A percentile compares a stretch with the other conserved stretches of the same genome.
These are phyloP conservation scores for Parelbella ahira DNA, from an alignment of 2,888 invertebrate species.

Conservation along the genomic window DNA sequence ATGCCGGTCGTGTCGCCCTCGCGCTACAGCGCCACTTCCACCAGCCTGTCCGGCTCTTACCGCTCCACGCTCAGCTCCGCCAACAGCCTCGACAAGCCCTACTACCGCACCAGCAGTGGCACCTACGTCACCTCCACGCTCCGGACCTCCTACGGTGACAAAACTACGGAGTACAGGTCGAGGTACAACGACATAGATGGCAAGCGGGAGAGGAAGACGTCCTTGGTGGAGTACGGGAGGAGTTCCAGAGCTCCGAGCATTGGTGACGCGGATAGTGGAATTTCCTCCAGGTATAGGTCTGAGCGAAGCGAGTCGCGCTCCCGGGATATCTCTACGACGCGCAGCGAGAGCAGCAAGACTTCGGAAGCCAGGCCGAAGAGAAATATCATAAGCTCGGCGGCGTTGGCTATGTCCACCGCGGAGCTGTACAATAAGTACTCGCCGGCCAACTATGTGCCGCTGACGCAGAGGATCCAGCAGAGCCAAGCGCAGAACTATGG, in stretches of 20 bases:
- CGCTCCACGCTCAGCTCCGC: slow-evolving; percentile 67
- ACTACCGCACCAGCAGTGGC: slow-evolving; percentile 67
- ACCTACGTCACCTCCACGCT: slow-evolving; percentile 61
- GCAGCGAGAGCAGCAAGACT: slow-evolving; percentile 76
- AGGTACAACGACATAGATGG: slow-evolving; percentile 66
- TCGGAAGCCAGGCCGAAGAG: slow-evolving; percentile 62
- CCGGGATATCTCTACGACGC: slow-evolving; percentile 74
- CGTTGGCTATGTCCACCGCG: slow-evolving; percentile 81
- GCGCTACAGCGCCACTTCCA: slow-evolving; percentile 63
- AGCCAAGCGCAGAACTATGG: slow-evolving; percentile 56
- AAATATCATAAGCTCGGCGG: slow-evolving; percentile 69
- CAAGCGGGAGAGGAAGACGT: slow-evolving; percentile 62
- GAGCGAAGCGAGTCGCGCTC: slow-evolving; percentile 78
- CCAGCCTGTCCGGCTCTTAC: slow-evolving; percentile 72
- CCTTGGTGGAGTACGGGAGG: slow-evolving; percentile 60
- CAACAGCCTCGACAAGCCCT: slow-evolving; percentile 77
- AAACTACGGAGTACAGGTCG: slow-evolving; percentile 60
- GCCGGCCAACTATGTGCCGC: slow-evolving; percentile 86
- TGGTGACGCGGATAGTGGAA: slow-evolving; percentile 70
- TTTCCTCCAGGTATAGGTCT: slow-evolving; percentile 56
- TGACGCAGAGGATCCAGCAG: slow-evolving; percentile 65
- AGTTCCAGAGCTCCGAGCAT: slow-evolving; percentile 65
- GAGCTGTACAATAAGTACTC: slow-evolving; percentile 89
- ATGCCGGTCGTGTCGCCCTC: slow-evolving; percentile 83
- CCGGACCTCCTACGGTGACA: slow-evolving; percentile 53